Evolutionary conservation across 2,888 invertebrate species (phyloP).

Genomic region (Eristalinus aeneus): DNA sequence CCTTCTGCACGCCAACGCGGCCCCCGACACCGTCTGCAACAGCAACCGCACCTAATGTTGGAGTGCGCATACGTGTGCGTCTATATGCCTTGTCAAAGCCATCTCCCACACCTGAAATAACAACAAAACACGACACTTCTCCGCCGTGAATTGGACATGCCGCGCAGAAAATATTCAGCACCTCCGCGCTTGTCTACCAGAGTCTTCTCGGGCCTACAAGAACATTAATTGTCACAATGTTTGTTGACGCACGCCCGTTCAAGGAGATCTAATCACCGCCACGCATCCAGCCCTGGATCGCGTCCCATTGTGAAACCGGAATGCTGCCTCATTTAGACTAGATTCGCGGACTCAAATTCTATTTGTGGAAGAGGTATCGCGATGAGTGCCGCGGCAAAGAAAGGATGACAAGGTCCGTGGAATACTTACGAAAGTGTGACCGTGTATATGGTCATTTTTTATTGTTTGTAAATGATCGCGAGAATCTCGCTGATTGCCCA

Average conservation of each 20-base stretch:
- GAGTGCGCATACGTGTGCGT: not conserved
- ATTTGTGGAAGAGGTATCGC: not conserved
- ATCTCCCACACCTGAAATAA: not conserved
- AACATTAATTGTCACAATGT: constrained; percentile 66
- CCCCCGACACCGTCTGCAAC: not conserved
- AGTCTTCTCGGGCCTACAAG: not conserved
- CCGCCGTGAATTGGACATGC: not conserved
- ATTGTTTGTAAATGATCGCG: constrained; percentile 15
- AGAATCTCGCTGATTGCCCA: constrained; percentile 32
- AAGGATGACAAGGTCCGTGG: not conserved
- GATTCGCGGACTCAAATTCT: constrained; percentile 47
- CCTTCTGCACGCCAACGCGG: not conserved
- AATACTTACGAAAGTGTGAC: constrained; percentile 55
- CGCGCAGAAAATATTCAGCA: constrained; percentile 1
- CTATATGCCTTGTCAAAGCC: not conserved
- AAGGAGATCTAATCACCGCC: constrained; percentile 54
- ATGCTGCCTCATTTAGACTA: constrained; percentile 45
- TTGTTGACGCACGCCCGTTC: constrained; percentile 11
- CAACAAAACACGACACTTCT: not conserved
- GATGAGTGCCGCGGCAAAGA: not conserved
- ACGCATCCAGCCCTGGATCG: constrained; percentile 14
- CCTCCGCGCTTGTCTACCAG: not conserved
- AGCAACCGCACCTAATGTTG: not conserved
- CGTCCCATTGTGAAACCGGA: constrained; percentile 30
- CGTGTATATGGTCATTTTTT: constrained; percentile 61